Conservation (phyloP, 2,797 vertebrate species). For the Ctenochaetus hawaiiensis region DNA sequence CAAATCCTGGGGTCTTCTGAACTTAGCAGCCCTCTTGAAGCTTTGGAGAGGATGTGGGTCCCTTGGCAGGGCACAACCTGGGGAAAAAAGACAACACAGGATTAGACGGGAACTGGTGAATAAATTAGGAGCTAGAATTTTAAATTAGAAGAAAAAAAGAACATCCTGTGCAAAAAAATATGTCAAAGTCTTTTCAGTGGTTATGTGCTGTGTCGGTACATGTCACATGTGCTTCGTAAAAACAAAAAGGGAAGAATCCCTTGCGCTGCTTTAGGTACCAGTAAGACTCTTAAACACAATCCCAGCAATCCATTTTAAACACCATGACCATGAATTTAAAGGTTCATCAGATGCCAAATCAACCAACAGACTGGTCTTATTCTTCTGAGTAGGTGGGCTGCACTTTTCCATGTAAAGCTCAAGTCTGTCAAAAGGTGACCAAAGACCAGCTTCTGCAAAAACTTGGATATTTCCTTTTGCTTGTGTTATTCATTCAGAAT, state of each 20-base stretch:
- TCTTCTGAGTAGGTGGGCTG: not conserved
- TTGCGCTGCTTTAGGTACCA: not conserved
- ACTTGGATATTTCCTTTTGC: not conserved
- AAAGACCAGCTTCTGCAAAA: not conserved
- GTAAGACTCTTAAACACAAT: not conserved
- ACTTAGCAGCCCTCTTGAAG: constrained; percentile 6
- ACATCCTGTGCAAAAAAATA: not conserved
- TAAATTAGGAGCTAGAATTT: not conserved
- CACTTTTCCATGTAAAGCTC: not conserved
- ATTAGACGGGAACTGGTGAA: constrained; percentile 9
- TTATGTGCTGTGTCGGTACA: not conserved
- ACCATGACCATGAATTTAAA: no score
- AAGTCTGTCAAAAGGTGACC: not conserved
- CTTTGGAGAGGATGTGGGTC: constrained; percentile 31
- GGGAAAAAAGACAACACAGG: constrained; percentile 31
- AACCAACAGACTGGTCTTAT: not conserved
- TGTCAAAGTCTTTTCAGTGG: not conserved
- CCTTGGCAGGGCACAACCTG: constrained; percentile 29
- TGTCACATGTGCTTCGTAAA: no score
- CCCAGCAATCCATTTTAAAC: not conserved
- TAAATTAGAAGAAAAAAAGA: not conserved
- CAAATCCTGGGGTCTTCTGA: constrained; percentile 24
- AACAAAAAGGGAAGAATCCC: no score
- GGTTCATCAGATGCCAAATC: not conserved
- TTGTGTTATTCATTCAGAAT: not conserved